Evolutionary conservation across 2,888 invertebrate species (phyloP).

Genomic region (Asteroscopus sphinx): DNA sequence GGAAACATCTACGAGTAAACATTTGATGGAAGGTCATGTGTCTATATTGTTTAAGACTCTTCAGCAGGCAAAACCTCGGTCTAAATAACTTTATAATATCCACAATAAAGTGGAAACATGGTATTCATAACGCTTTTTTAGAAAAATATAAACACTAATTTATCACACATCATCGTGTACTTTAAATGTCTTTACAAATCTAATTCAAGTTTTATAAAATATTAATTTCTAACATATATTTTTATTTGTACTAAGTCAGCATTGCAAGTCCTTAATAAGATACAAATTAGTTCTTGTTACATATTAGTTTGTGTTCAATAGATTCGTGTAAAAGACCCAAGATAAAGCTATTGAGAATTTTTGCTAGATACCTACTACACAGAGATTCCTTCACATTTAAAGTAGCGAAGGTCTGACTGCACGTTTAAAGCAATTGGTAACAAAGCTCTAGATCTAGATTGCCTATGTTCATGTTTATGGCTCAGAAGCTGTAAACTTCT

Average conservation of each 20-base stretch:
- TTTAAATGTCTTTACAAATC: no score
- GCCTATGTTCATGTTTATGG: no score
- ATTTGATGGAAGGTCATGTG: constrained; percentile 36
- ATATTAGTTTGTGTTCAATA: constrained; percentile 44
- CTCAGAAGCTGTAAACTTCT: background rate
- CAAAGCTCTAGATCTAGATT: constrained; percentile 33
- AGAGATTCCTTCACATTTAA: constrained; percentile 49
- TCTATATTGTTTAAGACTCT: constrained; percentile 19
- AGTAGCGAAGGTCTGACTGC: constrained; percentile 31
- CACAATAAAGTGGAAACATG: background rate
- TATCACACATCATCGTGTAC: no score
- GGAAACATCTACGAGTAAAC: constrained; percentile 61
- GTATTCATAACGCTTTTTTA: no score
- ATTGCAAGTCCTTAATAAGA: constrained; percentile 32
- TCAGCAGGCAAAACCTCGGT: constrained; percentile 1
- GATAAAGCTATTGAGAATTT: constrained; percentile 57
- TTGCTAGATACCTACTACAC: constrained; percentile 27
- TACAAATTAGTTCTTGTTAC: constrained; percentile 34
- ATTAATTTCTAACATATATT: constrained; percentile 14
- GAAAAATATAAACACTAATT: no score
- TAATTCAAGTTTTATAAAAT: no score
- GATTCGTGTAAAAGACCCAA: constrained; percentile 39
- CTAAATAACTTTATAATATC: background rate
- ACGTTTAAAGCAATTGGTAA: constrained; percentile 40
- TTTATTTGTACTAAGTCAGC: constrained; percentile 32